These are phyloP conservation scores for Paraescarpia echinospica DNA, from an alignment of 1,140 invertebrate genomes.

Conservation along the genomic window DNA sequence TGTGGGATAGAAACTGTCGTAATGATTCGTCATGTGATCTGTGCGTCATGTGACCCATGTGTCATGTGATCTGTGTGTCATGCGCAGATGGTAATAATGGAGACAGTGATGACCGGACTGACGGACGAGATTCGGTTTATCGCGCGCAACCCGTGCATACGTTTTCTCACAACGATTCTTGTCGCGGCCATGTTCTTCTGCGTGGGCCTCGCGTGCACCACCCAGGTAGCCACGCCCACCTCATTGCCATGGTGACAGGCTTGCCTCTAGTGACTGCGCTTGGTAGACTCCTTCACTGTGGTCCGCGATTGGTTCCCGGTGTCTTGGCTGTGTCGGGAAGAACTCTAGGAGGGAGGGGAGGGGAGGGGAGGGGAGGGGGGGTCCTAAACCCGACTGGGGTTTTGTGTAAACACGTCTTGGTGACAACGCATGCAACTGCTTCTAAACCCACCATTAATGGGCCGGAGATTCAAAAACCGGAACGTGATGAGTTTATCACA, in stretches of 20 bases:
- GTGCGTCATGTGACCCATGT: not conserved
- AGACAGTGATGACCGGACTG: conserved; percentile 29
- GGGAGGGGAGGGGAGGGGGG: no score
- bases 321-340: not conserved
- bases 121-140: conserved; percentile 25
- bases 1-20: not conserved
- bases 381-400: not conserved
- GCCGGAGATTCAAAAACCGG: not conserved
- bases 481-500: not conserved
- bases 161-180: conserved; percentile 21
- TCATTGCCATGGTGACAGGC: not conserved
- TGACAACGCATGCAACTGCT: not conserved
- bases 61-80: not conserved
- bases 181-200: conserved; percentile 23
- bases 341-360: not conserved
- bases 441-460: not conserved
- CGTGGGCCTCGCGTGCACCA: conserved; percentile 19
- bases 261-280: not conserved
- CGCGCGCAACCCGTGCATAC: conserved; percentile 24
- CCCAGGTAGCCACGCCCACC: conserved; percentile 23
- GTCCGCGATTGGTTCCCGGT: not conserved
- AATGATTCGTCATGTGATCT: not conserved
- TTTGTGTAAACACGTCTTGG: not conserved
- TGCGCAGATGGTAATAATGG: conserved; percentile 29
- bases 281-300: not conserved